Conservation (phyloP, 2,797 vertebrate species). For the Streptopelia turtur region DNA sequence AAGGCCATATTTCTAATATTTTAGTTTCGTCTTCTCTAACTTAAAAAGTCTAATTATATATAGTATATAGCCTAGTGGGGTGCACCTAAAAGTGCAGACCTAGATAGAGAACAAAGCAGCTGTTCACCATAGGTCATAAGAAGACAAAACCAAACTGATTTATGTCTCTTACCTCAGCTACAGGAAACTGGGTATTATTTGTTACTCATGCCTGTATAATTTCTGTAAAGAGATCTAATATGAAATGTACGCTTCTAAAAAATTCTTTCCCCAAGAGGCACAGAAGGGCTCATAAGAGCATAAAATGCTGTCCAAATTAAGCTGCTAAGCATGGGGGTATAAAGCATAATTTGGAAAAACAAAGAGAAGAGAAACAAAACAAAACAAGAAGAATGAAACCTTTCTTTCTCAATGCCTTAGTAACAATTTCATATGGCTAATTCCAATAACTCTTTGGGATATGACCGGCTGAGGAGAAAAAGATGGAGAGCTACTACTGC, state of each 20-base stretch:
- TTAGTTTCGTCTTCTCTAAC: not conserved
- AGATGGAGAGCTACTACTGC: not conserved
- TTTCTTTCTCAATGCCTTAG: not conserved
- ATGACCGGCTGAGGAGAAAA: not conserved
- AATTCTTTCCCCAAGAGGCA: not conserved
- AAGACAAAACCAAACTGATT: not conserved
- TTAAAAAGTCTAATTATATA: not conserved
- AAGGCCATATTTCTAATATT: not conserved
- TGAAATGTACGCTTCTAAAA: not conserved
- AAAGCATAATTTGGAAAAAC: not conserved
- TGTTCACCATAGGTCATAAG: not conserved
- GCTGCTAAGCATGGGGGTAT: not conserved
- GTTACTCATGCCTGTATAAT: not conserved
- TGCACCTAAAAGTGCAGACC: not conserved
- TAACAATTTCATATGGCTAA: not conserved
- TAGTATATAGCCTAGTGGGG: not conserved
- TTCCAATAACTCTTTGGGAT: not conserved
- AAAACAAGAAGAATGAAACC: not conserved
- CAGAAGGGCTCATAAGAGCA: not conserved
- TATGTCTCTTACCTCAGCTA: not conserved
- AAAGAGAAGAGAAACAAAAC: too few relatives aligned
- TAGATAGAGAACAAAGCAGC: not conserved
- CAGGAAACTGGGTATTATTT: not conserved
- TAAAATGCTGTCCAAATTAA: not conserved
- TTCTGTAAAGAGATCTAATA: not conserved